A percentile compares a stretch with the other conserved stretches of the same genome.
phyloP scores from a whole-genome alignment of 64 coral and sea anemone species.

The Astreopora myriophthalma region DNA sequence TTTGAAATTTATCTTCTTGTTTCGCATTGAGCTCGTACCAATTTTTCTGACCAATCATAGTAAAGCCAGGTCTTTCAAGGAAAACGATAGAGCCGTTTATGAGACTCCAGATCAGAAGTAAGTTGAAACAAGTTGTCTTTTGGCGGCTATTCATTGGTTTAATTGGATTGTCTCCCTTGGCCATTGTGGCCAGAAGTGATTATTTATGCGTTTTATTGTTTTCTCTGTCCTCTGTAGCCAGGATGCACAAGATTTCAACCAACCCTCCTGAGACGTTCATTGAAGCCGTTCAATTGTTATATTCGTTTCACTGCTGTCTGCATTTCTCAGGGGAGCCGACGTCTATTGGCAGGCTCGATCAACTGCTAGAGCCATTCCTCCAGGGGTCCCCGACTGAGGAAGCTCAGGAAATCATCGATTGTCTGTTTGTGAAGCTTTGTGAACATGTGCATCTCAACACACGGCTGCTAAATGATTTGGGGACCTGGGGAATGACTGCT shows the following conservation, averaged over 20 bases:
- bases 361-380: constrained; percentile 64
- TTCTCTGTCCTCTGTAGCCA: background rate
- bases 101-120: no score
- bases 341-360: constrained; percentile 79
- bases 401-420: constrained; percentile 90
- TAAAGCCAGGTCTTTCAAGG: no score
- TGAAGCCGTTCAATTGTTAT: constrained; percentile 83
- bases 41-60: no score
- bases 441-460: constrained; percentile 79
- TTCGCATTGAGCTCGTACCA: no score
- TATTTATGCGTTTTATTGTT: no score
- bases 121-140: no score
- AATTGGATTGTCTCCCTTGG: no score
- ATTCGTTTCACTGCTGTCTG: constrained; percentile 79
- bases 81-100: no score
- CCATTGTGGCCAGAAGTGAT: no score
- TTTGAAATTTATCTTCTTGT: no score
- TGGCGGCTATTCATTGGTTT: no score
- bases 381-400: constrained; percentile 25
- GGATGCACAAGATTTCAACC: constrained; percentile 69
- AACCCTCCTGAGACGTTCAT: constrained; percentile 68
- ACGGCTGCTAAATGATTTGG: constrained; percentile 29
- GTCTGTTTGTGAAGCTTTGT: constrained; percentile 85
- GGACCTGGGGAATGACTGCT: constrained; percentile 69
- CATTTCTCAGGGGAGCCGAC: constrained; percentile 79